These are phyloP conservation scores for Goniozus legneri DNA, from an alignment of 1,140 invertebrate species.

Conservation along the genomic window DNA sequence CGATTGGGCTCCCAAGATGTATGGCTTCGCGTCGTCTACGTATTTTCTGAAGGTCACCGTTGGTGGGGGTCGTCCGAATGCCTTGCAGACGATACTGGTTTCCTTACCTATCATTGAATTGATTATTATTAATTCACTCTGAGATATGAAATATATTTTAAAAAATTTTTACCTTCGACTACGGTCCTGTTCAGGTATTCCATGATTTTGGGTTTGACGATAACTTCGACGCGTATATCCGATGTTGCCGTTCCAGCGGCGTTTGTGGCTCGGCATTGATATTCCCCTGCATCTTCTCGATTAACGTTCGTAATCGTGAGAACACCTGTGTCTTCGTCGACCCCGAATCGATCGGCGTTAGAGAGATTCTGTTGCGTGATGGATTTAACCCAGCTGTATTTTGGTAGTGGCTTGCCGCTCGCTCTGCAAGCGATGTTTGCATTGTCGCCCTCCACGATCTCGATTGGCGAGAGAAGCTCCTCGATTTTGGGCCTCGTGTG, in stretches of 20 bases:
- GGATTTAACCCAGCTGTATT: slow-evolving; percentile 75
- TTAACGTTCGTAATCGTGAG: slow-evolving; percentile 74
- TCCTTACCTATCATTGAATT: too few relatives aligned
- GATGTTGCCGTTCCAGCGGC: slow-evolving; percentile 67
- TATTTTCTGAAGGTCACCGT: slow-evolving; percentile 69
- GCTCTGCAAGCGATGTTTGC: slow-evolving; percentile 73
- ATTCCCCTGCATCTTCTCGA: slow-evolving; percentile 73
- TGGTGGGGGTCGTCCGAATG: slow-evolving; percentile 74
- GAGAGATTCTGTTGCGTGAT: slow-evolving; percentile 65
- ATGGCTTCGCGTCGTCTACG: slow-evolving; percentile 55
- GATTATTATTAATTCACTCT: too few relatives aligned
- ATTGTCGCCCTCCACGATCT: slow-evolving; percentile 75
- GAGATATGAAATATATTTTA: too few relatives aligned
- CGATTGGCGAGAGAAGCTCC: slow-evolving; percentile 54
- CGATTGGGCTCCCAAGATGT: slow-evolving; percentile 59
- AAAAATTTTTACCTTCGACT: slow-evolving; percentile 55
- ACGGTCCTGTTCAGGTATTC: slow-evolving; percentile 73
- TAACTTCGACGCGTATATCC: slow-evolving; percentile 62
- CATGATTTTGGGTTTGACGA: slow-evolving; percentile 76
- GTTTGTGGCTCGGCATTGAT: slow-evolving; percentile 81
- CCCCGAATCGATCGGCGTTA: slow-evolving; percentile 67
- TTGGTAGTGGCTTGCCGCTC: slow-evolving; percentile 76
- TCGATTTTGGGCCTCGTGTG: slow-evolving; percentile 72
- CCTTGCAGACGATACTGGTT: slow-evolving; percentile 69
- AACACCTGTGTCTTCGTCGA: slow-evolving; percentile 66